Evolutionary conservation across 1,140 invertebrate genomes (phyloP), one percentile per base, ranked within the genome.

Genomic region (Myzus persicae): DNA sequence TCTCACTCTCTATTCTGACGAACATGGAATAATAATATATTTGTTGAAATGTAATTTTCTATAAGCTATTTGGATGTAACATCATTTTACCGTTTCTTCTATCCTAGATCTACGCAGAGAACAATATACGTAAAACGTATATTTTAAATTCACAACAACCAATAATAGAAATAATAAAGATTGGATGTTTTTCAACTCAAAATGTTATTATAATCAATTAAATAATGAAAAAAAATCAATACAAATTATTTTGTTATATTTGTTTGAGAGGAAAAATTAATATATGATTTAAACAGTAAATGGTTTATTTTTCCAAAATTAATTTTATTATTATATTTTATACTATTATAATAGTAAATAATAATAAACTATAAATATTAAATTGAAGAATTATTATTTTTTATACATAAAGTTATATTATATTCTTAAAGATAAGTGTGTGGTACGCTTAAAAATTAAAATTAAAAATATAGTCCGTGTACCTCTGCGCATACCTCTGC

Each of bases 1-100:
- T 84, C 82, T 84, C 82, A 40, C 82, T 84, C 38, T 84, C 40
- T 84, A 84, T 84, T 84, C 40, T 40, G 38, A 84, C 82, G 40
- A 40, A 84, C 22, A 26, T 40, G 5, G 40, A 84, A 84, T 84
- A 40, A 84, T 42, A 84, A 84, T 42, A 40, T 11, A 40, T 9
- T 40, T 84, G 9, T 40, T 84, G 40, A 84, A 84, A 84, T 40
- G 40, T 26, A 24, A 40, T 40, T 84, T 40, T 76, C 59, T 76
- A 18, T 76, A n/a, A n/a, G 14, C 59, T 6, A 76, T 76, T 67
- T 76, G 14, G 31, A 76, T 76, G 59, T 14, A 76, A 76, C 59
- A 18, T 76, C 5, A 6, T 76, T 76, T 76, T 76, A n/a, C 59
- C 31, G 14, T 76, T 76, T 76, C 31, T 76, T 76, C n/a, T 76